Percentiles rank a stretch among this genome's conserved stretches.
phyloP scores from a whole-genome alignment of 2,888 invertebrate species.

The Thumatha senex region DNA sequence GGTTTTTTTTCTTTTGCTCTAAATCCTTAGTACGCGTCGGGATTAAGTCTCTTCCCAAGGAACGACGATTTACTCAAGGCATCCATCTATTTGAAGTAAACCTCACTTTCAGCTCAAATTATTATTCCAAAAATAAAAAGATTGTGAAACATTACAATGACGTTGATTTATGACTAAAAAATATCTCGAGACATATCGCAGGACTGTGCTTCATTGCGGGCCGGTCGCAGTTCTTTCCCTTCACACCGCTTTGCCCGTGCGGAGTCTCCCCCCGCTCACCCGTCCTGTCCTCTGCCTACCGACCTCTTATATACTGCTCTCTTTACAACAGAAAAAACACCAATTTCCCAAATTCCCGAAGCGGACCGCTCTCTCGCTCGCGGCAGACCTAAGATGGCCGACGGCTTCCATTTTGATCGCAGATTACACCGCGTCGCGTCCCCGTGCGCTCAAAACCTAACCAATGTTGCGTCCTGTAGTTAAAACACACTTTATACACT shows the following conservation, averaged over 20 bases:
- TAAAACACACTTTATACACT: slow-evolving; percentile 63
- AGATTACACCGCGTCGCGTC: slow-evolving; percentile 75
- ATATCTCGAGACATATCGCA: slow-evolving; percentile 55
- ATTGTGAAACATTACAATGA: slow-evolving; percentile 7
- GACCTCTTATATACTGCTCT: slow-evolving; percentile 82
- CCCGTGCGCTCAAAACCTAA: slow-evolving; percentile 76
- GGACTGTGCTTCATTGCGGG: slow-evolving; percentile 35
- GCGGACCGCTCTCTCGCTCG: slow-evolving; percentile 78
- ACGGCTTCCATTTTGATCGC: slow-evolving; percentile 82
- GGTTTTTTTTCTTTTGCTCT: too few relatives aligned
- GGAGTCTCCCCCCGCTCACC: slow-evolving; percentile 66
- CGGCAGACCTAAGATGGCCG: slow-evolving; percentile 80
- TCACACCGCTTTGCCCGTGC: slow-evolving; percentile 81
- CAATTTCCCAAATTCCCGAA: slow-evolving; percentile 82
- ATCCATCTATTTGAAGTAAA: too few relatives aligned
- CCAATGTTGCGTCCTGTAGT: slow-evolving; percentile 61
- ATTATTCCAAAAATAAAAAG: too few relatives aligned
- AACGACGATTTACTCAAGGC: too few relatives aligned
- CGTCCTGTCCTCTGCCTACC: slow-evolving; percentile 74
- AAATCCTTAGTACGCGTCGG: too few relatives aligned
- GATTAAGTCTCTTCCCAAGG: too few relatives aligned
- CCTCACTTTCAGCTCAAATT: too few relatives aligned
- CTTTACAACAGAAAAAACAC: slow-evolving; percentile 82
- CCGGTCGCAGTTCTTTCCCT: slow-evolving; percentile 75
- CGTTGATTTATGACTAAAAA: slow-evolving; percentile 43